phyloP scores from a whole-genome alignment of 2,888 invertebrate species.

The Drosophila acutilabella region DNA sequence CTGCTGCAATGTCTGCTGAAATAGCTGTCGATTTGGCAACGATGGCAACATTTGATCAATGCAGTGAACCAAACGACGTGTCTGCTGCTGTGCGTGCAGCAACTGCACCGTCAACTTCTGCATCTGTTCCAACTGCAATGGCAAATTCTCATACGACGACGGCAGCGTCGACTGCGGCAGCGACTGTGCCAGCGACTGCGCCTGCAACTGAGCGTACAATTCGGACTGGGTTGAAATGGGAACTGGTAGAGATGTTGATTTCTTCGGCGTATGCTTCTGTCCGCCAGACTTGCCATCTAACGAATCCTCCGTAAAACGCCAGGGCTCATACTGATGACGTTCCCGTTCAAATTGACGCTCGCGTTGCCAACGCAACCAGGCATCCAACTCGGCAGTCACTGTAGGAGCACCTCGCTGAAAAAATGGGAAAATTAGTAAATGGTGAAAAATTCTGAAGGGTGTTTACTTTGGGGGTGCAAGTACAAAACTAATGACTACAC shows the following conservation, averaged over 20 bases:
- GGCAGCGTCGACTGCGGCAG: neutral
- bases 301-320: constrained; percentile 33
- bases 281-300: neutral
- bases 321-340: constrained; percentile 10
- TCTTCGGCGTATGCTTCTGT: neutral
- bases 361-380: constrained; percentile 37
- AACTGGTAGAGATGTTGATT: neutral
- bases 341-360: constrained; percentile 39
- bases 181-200: neutral
- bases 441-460: too few species aligned
- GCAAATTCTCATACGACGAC: neutral
- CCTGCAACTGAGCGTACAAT: neutral
- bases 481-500: too few species aligned
- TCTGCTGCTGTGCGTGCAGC: constrained; percentile 31
- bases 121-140: constrained; percentile 9
- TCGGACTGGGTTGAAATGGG: neutral
- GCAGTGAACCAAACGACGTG: constrained; percentile 18
- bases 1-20: constrained; percentile 23
- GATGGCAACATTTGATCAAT: constrained; percentile 39
- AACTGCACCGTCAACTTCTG: constrained; percentile 21
- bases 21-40: constrained; percentile 31
- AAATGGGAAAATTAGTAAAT: neutral
- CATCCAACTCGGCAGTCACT: constrained; percentile 6
- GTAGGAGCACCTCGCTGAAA: neutral
- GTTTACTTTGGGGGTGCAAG: too few species aligned